Percentiles rank a stretch among this genome's conserved stretches.
These are phyloP conservation scores for Dipodomys merriami DNA, from an alignment of 2,113 vertebrate species.

Conservation along the genomic window DNA sequence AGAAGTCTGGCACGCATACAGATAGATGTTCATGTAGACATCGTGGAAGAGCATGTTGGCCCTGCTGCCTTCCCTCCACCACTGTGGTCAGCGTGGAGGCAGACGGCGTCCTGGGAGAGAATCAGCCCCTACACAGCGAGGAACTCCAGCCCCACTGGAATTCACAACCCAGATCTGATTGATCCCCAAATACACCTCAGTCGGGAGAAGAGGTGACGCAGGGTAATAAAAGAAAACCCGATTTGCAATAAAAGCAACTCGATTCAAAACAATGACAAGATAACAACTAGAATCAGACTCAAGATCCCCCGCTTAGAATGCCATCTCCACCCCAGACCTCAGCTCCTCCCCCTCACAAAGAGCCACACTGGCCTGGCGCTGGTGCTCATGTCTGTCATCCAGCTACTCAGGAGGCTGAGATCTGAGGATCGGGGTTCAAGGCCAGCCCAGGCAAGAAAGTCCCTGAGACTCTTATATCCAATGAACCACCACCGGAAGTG, in stretches of 20 bases:
- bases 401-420: background rate
- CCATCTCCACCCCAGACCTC: background rate
- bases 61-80: too few relatives aligned
- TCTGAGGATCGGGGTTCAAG: too few relatives aligned
- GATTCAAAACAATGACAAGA: background rate
- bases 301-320: background rate
- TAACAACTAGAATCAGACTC: background rate
- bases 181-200: conserved; percentile 18
- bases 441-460: too few relatives aligned
- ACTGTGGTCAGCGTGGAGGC: too few relatives aligned
- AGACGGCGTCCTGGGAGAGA: too few relatives aligned
- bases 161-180: background rate
- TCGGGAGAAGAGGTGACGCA: background rate
- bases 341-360: background rate
- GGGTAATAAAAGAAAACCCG: background rate
- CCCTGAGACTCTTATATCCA: too few relatives aligned
- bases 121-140: too few relatives aligned
- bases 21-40: too few relatives aligned
- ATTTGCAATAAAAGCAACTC: conserved; percentile 34
- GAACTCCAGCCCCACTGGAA: background rate
- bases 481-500: too few relatives aligned
- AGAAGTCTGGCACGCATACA: too few relatives aligned
- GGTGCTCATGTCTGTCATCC: too few relatives aligned
- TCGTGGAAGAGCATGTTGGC: too few relatives aligned
- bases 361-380: background rate